A percentile compares a stretch with the other conserved stretches of the same genome.
Evolutionary conservation across 2,113 vertebrate species (phyloP).

Genomic region (Oxyura jamaicensis): DNA sequence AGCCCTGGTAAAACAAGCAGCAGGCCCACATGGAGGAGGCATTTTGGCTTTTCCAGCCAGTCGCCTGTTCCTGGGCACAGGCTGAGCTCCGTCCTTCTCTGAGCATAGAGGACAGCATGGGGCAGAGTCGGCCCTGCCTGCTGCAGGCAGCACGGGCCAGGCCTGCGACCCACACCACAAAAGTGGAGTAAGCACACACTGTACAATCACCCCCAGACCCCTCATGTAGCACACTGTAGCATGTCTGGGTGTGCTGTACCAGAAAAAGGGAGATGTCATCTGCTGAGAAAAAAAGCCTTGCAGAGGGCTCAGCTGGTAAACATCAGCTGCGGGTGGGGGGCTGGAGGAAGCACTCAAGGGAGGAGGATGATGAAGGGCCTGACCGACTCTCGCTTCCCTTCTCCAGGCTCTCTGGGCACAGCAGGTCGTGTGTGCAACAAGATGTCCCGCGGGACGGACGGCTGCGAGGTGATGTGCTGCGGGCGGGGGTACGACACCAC

Average conservation of each 20-base stretch:
- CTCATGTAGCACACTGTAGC: background rate
- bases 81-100: background rate
- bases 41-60: background rate
- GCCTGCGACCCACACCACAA: background rate
- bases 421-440: conserved; percentile 94
- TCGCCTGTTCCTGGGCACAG: too few species aligned
- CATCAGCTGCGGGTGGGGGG: fast-evolving
- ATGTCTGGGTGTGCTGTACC: fast-evolving
- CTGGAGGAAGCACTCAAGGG: fast-evolving
- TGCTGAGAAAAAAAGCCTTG: fast-evolving
- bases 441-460: conserved; percentile 88
- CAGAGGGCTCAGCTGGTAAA: fast-evolving
- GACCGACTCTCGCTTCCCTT: background rate
- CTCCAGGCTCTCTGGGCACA: conserved; percentile 92
- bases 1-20: background rate
- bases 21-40: background rate
- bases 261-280: fast-evolving
- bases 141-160: fast-evolving
- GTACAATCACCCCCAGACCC: background rate
- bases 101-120: background rate
- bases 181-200: background rate
- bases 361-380: fast-evolving
- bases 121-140: background rate
- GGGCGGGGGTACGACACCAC: conserved; percentile 98
- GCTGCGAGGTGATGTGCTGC: conserved; percentile 99